Conservation (phyloP, 2,113 vertebrate genomes). For the Dryoscopus gambensis region DNA sequence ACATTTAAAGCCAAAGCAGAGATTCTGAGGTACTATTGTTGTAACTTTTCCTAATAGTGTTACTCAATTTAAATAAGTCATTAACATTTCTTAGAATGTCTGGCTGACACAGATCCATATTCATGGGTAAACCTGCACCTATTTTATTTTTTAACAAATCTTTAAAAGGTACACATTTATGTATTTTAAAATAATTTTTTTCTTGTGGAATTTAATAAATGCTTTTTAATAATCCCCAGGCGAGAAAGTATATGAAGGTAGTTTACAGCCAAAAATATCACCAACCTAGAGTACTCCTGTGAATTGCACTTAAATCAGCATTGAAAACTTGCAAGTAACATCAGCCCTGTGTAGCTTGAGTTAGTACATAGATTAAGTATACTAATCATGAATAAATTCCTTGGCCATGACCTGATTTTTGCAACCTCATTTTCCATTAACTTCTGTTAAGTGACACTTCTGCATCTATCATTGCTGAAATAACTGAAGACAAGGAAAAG, state of each 20-base stretch:
- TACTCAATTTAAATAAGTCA: background rate
- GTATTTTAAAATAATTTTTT: background rate
- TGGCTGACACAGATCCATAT: background rate
- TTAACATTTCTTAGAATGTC: background rate
- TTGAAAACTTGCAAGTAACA: background rate
- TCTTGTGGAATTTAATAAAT: background rate
- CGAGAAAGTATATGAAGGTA: background rate
- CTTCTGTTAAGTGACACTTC: background rate
- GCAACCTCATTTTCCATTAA: background rate
- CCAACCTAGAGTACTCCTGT: background rate
- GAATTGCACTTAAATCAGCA: background rate
- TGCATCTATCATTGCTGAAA: background rate
- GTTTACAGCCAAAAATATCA: background rate
- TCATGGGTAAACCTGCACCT: background rate
- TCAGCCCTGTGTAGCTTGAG: background rate
- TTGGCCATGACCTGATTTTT: background rate
- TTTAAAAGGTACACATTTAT: background rate
- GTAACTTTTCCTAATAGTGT: background rate
- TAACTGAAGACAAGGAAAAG: background rate
- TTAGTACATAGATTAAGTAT: background rate
- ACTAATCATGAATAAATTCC: background rate
- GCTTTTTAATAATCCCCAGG: background rate
- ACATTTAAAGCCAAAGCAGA: background rate
- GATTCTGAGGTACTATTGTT: background rate
- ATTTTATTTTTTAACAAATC: constrained; percentile 6